Base-by-base conservation (phyloP, 2,113 vertebrate genomes). In the Cyphomyrus discorhynchus region DNA sequence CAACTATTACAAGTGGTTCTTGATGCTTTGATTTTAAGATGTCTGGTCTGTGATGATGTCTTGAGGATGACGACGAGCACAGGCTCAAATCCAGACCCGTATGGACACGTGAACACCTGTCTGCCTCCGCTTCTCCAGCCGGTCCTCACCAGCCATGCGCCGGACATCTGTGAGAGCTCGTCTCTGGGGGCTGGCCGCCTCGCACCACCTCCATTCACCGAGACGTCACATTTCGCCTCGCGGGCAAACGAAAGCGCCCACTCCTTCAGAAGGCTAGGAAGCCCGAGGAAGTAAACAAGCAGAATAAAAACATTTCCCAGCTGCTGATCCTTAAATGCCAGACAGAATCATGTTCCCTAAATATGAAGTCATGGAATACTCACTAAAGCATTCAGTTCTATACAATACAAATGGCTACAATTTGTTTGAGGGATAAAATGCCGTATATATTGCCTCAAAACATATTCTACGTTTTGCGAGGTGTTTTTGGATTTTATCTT, bases 181-280 rank as follows among this genome's bases (percentile, higher is more conserved):
- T 58, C 83, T 90, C 52, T 66, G 4, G 42, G 46, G 89, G 84
- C 83, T 5, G 11, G 56, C 27, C 5, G 56, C 84, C 84, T 66
- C 45, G 19, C 83, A 50, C 53, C 53, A 10, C 50, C 15, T 90
- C 85, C 83, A 50, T 47, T 50, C 56, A 50, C 35, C 27, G 46
- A 87, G 66, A 90, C 83, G 83, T 66, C 88, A 89, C 39, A 84
- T 50, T 77, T 86, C 27, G 39, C 82, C 42, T 84, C 21, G 2
- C 45, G 45, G 80, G 82, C 82, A 84, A 47, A 47, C 45, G 5
- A 27, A 56, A 87, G 85, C 49, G 24, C 45, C 39, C 82, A 47
- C 89, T 85, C 80, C 80, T 31, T 84, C 53, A 39, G 35, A 47
- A 47, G 42, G 45, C 82, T 46, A 19, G 21, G 9, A 46, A 70